These are phyloP conservation scores for Heliopora coerulea DNA, from an alignment of 92 coral and sea anemone genomes.

Conservation along the genomic window DNA sequence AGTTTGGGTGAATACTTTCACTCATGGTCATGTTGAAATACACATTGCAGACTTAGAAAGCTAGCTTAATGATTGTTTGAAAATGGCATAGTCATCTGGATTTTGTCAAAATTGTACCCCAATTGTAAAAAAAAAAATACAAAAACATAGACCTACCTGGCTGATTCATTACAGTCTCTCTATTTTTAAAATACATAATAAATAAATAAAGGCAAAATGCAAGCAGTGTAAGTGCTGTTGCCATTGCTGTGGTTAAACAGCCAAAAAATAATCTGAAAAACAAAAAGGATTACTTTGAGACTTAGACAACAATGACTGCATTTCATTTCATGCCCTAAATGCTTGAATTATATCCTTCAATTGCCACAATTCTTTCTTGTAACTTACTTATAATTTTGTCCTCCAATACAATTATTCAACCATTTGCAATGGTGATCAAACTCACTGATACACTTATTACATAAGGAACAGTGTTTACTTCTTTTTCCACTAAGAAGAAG, in stretches of 20 bases:
- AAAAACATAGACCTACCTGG: slow-evolving; percentile 40
- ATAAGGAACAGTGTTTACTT: slow-evolving; percentile 93
- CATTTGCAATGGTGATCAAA: slow-evolving; percentile 99
- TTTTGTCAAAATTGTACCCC: too few relatives aligned
- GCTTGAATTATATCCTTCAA: too few relatives aligned
- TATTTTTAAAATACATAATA: slow-evolving; percentile 59
- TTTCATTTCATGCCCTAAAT: neutral
- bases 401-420: slow-evolving; percentile 98
- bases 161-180: slow-evolving; percentile 32
- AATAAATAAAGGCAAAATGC: slow-evolving; percentile 66
- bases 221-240: slow-evolving; percentile 62
- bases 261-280: slow-evolving; percentile 76
- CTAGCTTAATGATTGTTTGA: too few relatives aligned
- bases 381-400: slow-evolving; percentile 86
- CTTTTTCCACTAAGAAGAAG: slow-evolving; percentile 71
- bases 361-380: too few relatives aligned
- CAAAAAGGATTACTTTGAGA: neutral
- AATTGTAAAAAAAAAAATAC: neutral
- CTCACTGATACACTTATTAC: slow-evolving; percentile 91
- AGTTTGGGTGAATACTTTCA: too few relatives aligned
- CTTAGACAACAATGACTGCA: neutral
- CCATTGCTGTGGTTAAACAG: slow-evolving; percentile 79
- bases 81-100: too few relatives aligned
- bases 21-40: too few relatives aligned
- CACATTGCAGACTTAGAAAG: too few relatives aligned